Evolutionary conservation across 2,797 vertebrate genomes (phyloP).

Genomic region (Etheostoma nigrum): DNA sequence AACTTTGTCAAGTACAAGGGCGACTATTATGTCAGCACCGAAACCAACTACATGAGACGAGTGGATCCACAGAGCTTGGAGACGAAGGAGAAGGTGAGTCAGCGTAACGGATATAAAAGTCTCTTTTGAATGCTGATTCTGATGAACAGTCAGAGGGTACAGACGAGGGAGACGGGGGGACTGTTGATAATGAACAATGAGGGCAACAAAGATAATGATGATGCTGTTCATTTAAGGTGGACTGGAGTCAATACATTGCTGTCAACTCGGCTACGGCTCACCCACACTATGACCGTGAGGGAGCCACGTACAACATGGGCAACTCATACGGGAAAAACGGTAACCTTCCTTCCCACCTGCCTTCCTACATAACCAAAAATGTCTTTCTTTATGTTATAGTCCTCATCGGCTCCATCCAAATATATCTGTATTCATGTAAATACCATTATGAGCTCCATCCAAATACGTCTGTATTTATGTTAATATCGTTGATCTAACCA

Average conservation of each 20-base stretch:
- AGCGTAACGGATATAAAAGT: not conserved
- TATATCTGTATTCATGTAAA: too few species aligned
- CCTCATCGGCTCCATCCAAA: too few species aligned
- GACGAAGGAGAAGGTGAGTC: slow-evolving; percentile 91
- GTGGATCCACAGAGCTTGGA: slow-evolving; percentile 90
- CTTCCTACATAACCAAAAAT: not conserved
- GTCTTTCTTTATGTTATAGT: slow-evolving; percentile 1
- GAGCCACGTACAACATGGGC: slow-evolving; percentile 94
- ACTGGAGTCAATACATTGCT: slow-evolving; percentile 92
- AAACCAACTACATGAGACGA: slow-evolving; percentile 91
- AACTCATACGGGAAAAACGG: slow-evolving; percentile 89
- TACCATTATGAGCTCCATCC: too few species aligned
- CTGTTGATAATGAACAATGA: not conserved
- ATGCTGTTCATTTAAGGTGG: slow-evolving; percentile 84
- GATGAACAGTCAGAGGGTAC: not conserved
- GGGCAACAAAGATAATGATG: not conserved
- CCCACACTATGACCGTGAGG: slow-evolving; percentile 92
- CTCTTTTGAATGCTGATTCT: slow-evolving; percentile 11
- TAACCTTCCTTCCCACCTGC: slow-evolving; percentile 52
- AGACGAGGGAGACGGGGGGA: not conserved
- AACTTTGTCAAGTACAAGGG: slow-evolving; percentile 93
- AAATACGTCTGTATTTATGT: too few species aligned
- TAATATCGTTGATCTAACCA: too few species aligned
- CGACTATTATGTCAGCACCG: slow-evolving; percentile 92
- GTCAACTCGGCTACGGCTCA: slow-evolving; percentile 95